A percentile compares a stretch with the other conserved stretches of the same genome.
Evolutionary conservation across 1,140 invertebrate genomes (phyloP).

Genomic region (Nephila pilipes): DNA sequence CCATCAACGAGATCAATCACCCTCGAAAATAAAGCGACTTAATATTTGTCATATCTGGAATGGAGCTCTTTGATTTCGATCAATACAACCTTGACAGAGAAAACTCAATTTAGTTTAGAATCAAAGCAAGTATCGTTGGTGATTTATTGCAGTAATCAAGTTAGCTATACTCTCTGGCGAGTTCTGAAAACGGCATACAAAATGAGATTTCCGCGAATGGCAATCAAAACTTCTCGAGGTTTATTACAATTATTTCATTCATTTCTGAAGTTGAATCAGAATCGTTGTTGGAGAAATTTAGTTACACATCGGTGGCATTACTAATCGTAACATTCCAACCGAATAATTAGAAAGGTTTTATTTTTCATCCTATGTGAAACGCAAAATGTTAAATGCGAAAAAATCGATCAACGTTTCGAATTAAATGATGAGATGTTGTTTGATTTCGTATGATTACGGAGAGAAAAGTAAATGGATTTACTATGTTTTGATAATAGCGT

Average conservation of each 20-base stretch:
- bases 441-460: too few species aligned
- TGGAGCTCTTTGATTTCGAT: background rate
- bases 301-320: background rate
- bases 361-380: background rate
- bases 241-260: background rate
- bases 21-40: background rate
- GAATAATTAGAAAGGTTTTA: background rate
- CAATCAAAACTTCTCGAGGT: background rate
- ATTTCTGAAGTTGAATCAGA: background rate
- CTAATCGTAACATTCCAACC: background rate
- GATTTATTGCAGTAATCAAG: conserved; percentile 12
- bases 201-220: background rate
- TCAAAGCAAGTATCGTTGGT: conserved; percentile 4
- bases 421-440: too few species aligned
- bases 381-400: background rate
- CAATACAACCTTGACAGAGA: background rate
- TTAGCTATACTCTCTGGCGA: conserved; percentile 14
- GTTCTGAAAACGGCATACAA: background rate
- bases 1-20: background rate
- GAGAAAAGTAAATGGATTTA: too few species aligned
- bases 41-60: background rate
- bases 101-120: conserved; percentile 3
- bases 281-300: background rate
- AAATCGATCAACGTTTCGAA: too few species aligned
- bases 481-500: too few species aligned